Percentiles rank a stretch among this genome's conserved stretches.
phyloP scores from a whole-genome alignment of 1,140 invertebrate species.

The Camponotus pennsylvanicus region DNA sequence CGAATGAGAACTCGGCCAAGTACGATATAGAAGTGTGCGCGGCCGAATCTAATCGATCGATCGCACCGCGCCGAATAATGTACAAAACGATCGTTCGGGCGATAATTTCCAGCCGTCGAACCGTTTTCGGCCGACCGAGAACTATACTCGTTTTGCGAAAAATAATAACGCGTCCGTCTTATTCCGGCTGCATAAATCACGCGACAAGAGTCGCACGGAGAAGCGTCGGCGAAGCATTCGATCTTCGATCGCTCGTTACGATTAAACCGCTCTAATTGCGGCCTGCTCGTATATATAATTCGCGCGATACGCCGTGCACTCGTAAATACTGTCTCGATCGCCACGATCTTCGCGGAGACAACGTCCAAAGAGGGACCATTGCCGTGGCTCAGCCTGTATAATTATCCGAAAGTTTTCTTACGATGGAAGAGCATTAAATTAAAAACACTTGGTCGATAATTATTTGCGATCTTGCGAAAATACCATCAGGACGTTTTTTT shows the following conservation, averaged over 20 bases:
- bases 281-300: constrained; percentile 31
- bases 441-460: constrained; percentile 31
- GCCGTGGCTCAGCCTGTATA: neutral
- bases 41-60: constrained; percentile 68
- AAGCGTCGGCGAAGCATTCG: neutral
- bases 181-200: constrained; percentile 37
- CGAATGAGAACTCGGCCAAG: constrained; percentile 56
- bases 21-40: constrained; percentile 39
- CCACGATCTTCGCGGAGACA: constrained; percentile 10
- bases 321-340: constrained; percentile 37
- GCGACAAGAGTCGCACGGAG: constrained; percentile 38
- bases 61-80: constrained; percentile 45
- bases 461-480: neutral
- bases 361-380: neutral
- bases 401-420: constrained; percentile 41
- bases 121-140: neutral
- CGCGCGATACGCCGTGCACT: constrained; percentile 37
- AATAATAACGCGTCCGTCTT: constrained; percentile 27
- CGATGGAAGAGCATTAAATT: constrained; percentile 19
- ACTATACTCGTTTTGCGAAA: constrained; percentile 20
- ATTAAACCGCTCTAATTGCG: constrained; percentile 52
- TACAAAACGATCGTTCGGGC: constrained; percentile 33
- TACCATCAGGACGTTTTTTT: neutral
- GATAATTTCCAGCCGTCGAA: constrained; percentile 56
- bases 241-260: constrained; percentile 49